A percentile compares a stretch with the other conserved stretches of the same genome.
These are phyloP conservation scores for Chrysemys picta DNA, from an alignment of 2,113 vertebrate species.

Conservation along the genomic window DNA sequence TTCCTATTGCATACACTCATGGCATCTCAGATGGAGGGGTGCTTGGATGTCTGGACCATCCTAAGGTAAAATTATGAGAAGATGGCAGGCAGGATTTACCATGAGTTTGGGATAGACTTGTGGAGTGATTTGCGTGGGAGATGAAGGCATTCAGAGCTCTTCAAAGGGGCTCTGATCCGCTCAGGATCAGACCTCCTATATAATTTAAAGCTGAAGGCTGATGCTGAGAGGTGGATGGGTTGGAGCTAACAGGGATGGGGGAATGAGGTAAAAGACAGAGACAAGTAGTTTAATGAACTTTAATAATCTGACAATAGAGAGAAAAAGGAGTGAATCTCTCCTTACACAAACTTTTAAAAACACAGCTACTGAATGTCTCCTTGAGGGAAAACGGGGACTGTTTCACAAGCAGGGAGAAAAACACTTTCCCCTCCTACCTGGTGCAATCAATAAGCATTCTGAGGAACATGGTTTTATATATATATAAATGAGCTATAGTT, in stretches of 20 bases:
- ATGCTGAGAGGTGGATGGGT: not conserved
- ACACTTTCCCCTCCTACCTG: not conserved
- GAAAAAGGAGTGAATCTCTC: not conserved
- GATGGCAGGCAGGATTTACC: not conserved
- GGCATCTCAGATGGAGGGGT: not conserved
- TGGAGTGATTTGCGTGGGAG: not conserved
- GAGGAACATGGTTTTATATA: not conserved
- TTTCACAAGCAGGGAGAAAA: not conserved
- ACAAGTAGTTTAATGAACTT: no score
- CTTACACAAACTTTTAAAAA: not conserved
- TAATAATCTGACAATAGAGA: not conserved
- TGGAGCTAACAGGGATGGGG: not conserved
- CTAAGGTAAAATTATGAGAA: not conserved
- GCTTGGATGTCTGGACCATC: not conserved
- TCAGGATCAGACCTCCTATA: not conserved
- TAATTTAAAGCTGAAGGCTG: not conserved
- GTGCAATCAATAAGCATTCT: accelerated
- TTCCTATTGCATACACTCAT: not conserved
- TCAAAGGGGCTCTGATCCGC: not conserved
- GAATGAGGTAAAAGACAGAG: not conserved
- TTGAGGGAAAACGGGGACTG: not conserved
- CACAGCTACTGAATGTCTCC: not conserved
- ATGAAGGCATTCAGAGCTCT: not conserved
- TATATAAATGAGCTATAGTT: accelerated
- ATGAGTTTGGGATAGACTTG: not conserved